Evolutionary conservation across 2,888 invertebrate genomes (phyloP).

Genomic region (Cantharis lateralis): DNA sequence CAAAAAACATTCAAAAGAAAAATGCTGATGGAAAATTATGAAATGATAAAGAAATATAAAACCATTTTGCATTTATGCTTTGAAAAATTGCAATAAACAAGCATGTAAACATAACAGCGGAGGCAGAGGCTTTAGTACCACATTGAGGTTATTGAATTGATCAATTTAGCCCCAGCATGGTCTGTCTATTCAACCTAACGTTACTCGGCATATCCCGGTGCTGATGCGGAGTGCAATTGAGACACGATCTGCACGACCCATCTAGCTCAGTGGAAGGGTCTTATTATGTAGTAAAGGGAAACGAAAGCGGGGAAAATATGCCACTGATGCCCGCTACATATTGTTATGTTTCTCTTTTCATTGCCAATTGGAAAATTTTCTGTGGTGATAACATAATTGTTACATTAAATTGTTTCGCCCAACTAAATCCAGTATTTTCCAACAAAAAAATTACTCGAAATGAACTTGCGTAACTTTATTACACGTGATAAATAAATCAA

Average conservation of each 20-base stretch:
- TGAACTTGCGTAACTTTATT: neutral
- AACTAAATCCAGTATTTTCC: conserved; percentile 11
- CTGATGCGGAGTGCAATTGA: conserved; percentile 46
- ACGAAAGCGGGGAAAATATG: conserved; percentile 54
- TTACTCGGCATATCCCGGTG: conserved; percentile 38
- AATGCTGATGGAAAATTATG: neutral
- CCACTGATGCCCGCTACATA: conserved; percentile 54
- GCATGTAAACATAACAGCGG: conserved; percentile 53
- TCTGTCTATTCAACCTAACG: conserved; percentile 52
- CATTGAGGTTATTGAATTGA: conserved; percentile 58
- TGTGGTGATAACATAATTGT: conserved; percentile 30
- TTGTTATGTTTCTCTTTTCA: conserved; percentile 51
- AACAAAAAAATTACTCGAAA: conserved; percentile 1
- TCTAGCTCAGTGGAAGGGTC: conserved; percentile 52
- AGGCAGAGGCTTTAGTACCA: conserved; percentile 54
- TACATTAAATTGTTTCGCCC: conserved; percentile 28
- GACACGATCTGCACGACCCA: conserved; percentile 54
- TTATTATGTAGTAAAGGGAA: conserved; percentile 56
- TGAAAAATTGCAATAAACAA: conserved; percentile 45
- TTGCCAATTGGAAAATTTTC: conserved; percentile 32
- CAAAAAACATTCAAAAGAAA: neutral
- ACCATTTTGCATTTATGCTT: conserved; percentile 30
- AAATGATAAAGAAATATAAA: conserved; percentile 16
- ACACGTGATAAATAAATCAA: neutral
- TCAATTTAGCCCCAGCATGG: conserved; percentile 56